Base-by-base conservation (phyloP, 2,888 invertebrate species). In the Ommatoiulus sabulosus region DNA sequence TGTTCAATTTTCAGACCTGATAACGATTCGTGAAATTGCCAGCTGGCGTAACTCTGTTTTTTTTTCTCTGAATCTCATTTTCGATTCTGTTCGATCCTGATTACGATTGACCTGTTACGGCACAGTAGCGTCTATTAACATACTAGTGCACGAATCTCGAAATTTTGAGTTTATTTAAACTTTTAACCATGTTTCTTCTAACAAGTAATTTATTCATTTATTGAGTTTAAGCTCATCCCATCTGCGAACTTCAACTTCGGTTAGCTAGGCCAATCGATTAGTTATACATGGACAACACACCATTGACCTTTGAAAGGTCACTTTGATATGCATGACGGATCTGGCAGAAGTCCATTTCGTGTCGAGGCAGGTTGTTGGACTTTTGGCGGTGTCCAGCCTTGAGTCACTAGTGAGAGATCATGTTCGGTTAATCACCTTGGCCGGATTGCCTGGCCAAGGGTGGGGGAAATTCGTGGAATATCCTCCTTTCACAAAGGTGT, bases 391-490 rank as follows among this genome's bases (percentile, higher is more conserved):
- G 80, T 80, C 80, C 80, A 35, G 80, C 80, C 80, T 80, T 80
- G 80, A 80, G 20, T 35, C 80, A 35, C 35, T 35, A 24, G 24
- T 7, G n/a, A n/a, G n/a, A n/a, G n/a, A n/a, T n/a, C n/a, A 24
- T 7, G 24, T 24, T 72, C 72, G 35, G 80, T 12, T 80, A 80
- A 80, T 80, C 35, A 80, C 80, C 80, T 80, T 24, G 24, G 10
- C 80, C 7, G 24, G 24, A 35, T 80, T 80, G n/a, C n/a, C n/a
- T n/a, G 80, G 24, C 35, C 80, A 35, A 80, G 80, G 80, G 80
- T 80, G 35, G 80, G 80, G 35, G 80, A 35, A 80, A 80, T 80
- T 80, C 80, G 3, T n/a, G n/a, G 35, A 80, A 80, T 80, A 80
- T 80, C 80, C 80, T 24, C 12, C 80, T 80, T 80, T 80, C 12